phyloP scores from a whole-genome alignment of 2,888 invertebrate genomes.

The Drosophila demipolita region DNA sequence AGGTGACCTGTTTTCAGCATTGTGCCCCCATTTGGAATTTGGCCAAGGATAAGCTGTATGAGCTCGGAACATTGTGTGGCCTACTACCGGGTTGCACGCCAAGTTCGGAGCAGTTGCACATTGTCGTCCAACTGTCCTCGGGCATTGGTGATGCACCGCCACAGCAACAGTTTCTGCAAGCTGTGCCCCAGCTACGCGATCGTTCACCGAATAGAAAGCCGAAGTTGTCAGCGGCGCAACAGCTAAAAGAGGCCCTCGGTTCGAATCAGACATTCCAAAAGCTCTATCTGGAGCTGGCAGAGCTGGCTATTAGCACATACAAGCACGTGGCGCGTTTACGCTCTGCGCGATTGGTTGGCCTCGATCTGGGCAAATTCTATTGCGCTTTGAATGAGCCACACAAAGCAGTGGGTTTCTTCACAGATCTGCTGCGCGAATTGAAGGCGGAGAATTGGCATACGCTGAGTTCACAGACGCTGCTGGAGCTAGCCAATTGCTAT shows the following conservation, averaged over 20 bases:
- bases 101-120: constrained; percentile 94
- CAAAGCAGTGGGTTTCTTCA: constrained; percentile 95
- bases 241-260: constrained; percentile 95
- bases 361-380: constrained; percentile 96
- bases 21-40: constrained; percentile 95
- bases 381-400: constrained; percentile 93
- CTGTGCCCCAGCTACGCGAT: constrained; percentile 83
- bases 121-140: constrained; percentile 95
- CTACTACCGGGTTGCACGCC: constrained; percentile 93
- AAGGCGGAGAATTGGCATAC: constrained; percentile 95
- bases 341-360: constrained; percentile 94
- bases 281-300: constrained; percentile 96
- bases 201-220: constrained; percentile 86
- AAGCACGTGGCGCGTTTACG: constrained; percentile 94
- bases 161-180: constrained; percentile 76
- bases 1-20: constrained; percentile 91
- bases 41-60: constrained; percentile 91
- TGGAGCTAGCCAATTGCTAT: constrained; percentile 94
- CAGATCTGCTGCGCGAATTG: constrained; percentile 94
- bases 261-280: constrained; percentile 95
- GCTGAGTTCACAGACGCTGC: constrained; percentile 92
- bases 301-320: constrained; percentile 97
- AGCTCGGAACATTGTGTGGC: constrained; percentile 95
- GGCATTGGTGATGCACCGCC: constrained; percentile 93
- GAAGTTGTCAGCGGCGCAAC: constrained; percentile 88